These are phyloP conservation scores for Poeciliopsis prolifica DNA, from an alignment of 2,113 vertebrate species.

Conservation along the genomic window DNA sequence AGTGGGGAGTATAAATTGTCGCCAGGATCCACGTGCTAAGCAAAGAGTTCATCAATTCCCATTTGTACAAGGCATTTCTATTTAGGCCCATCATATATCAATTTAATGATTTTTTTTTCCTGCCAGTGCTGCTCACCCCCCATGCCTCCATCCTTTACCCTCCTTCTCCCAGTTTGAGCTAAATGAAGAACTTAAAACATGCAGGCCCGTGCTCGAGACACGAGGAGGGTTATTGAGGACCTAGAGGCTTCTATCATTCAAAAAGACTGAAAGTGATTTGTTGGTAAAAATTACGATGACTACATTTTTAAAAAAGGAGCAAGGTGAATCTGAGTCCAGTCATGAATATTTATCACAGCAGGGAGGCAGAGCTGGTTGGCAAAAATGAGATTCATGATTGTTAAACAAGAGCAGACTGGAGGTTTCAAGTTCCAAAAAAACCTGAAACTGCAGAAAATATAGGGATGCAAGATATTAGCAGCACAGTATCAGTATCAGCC, in stretches of 20 bases:
- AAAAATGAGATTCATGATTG: not conserved
- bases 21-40: slow-evolving; percentile 65
- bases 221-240: slow-evolving; percentile 52
- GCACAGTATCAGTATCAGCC: too few relatives aligned
- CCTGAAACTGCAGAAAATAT: not conserved
- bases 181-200: slow-evolving; percentile 69
- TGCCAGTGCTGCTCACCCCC: slow-evolving; percentile 27
- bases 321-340: not conserved
- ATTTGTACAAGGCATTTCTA: slow-evolving; percentile 81
- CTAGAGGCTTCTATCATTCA: slow-evolving; percentile 33
- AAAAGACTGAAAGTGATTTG: not conserved
- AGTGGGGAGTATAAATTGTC: slow-evolving; percentile 46
- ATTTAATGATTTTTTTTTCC: slow-evolving; percentile 72
- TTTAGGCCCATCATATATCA: slow-evolving; percentile 81
- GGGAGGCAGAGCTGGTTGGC: not conserved
- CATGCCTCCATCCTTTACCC: slow-evolving; percentile 15
- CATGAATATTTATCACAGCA: not conserved
- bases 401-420: not conserved
- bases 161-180: slow-evolving; percentile 29
- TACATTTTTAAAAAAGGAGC: not conserved
- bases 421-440: not conserved
- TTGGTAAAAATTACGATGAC: not conserved
- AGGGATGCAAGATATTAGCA: too few relatives aligned
- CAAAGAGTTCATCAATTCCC: slow-evolving; percentile 82
- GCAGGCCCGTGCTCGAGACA: slow-evolving; percentile 46